Evolutionary conservation across 2,888 invertebrate species (phyloP).

Genomic region (Keiferia lycopersicella): DNA sequence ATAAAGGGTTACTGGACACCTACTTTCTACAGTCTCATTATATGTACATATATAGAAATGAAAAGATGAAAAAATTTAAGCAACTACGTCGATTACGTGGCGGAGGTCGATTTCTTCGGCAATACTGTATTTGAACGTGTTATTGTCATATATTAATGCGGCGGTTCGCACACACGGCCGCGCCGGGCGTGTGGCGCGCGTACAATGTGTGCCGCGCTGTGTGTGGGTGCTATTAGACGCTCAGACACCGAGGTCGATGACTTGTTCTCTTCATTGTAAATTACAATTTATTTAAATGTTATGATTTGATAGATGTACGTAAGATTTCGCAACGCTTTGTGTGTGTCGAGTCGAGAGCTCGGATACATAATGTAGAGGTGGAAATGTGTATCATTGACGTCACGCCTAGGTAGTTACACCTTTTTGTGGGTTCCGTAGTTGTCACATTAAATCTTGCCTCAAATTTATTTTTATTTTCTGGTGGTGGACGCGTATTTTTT

Average conservation of each 20-base stretch:
- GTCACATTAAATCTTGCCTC: too few species aligned
- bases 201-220: constrained; percentile 25
- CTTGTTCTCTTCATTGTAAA: constrained; percentile 71
- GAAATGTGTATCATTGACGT: constrained; percentile 22
- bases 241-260: constrained; percentile 63
- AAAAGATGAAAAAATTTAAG: constrained; percentile 40
- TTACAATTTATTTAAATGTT: constrained; percentile 76
- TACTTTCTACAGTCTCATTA: too few species aligned
- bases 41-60: constrained; percentile 28
- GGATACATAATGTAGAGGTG: constrained; percentile 18
- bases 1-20: too few species aligned
- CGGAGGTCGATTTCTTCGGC: constrained; percentile 71
- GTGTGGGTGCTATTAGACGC: constrained; percentile 58
- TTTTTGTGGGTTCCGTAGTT: background rate
- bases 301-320: constrained; percentile 65
- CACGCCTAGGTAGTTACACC: constrained; percentile 1
- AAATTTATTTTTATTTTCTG: too few species aligned
- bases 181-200: constrained; percentile 35
- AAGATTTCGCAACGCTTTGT: constrained; percentile 50
- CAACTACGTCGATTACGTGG: constrained; percentile 44
- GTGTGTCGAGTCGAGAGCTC: constrained; percentile 14
- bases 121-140: constrained; percentile 60
- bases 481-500: too few species aligned
- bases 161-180: constrained; percentile 35
- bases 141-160: constrained; percentile 44